Conservation (phyloP, 2,113 vertebrate species). For the Eidolon helvum region DNA sequence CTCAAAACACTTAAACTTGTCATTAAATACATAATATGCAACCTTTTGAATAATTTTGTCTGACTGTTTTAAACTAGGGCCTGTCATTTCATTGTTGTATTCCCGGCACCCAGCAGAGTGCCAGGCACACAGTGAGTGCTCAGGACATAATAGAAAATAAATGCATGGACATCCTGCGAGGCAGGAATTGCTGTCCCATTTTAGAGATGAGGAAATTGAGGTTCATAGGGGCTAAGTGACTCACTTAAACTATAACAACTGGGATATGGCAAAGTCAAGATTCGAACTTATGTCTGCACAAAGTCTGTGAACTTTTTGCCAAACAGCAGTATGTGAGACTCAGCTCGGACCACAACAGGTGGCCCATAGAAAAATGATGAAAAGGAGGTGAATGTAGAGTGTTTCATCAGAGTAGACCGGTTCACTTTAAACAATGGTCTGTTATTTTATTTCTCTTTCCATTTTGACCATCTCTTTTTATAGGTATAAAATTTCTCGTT, state of each 20-base stretch:
- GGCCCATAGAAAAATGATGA: background rate
- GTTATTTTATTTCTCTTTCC: background rate
- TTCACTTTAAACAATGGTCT: background rate
- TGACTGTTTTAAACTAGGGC: background rate
- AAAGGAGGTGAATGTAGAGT: background rate
- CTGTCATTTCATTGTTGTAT: background rate
- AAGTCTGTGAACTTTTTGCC: background rate
- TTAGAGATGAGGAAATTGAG: background rate
- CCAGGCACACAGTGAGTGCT: background rate
- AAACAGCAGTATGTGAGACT: background rate
- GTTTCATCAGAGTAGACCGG: accelerated
- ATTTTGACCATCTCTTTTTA: background rate
- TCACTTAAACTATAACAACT: too few species aligned
- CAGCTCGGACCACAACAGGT: background rate
- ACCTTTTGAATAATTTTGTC: background rate
- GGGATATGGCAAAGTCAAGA: background rate
- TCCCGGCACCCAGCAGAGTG: background rate
- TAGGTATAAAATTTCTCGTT: background rate
- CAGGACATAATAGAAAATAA: background rate
- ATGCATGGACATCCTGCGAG: background rate
- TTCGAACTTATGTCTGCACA: background rate
- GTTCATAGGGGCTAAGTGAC: background rate
- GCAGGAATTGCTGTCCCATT: background rate
- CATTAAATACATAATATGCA: background rate
- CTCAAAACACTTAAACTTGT: background rate